phyloP scores from a whole-genome alignment of 92 coral and sea anemone genomes.

The Virgularia gustaviana region DNA sequence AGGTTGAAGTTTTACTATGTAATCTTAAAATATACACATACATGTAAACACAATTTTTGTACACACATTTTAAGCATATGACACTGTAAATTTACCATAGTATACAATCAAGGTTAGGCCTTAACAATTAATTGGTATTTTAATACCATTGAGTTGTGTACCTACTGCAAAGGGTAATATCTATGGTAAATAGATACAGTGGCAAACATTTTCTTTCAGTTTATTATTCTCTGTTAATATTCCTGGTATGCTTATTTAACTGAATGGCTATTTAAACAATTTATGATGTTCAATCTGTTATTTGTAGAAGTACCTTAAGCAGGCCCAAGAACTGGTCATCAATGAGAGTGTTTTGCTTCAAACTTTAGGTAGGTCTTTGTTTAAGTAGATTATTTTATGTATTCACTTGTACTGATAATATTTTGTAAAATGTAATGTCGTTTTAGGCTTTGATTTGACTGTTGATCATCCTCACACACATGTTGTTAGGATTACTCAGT shows the following conservation, averaged over 20 bases:
- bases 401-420: not conserved
- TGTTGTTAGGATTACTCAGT: slow-evolving; percentile 90
- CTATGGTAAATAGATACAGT: not conserved
- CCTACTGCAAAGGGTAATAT: too few relatives aligned
- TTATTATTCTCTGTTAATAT: not conserved
- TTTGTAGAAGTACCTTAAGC: slow-evolving; percentile 81
- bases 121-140: too few relatives aligned
- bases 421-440: not conserved
- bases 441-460: slow-evolving; percentile 88
- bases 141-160: too few relatives aligned
- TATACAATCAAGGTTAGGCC: too few relatives aligned
- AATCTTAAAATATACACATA: too few relatives aligned
- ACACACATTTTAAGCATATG: too few relatives aligned
- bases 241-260: not conserved
- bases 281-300: not conserved
- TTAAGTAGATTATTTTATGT: not conserved
- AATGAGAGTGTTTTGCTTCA: slow-evolving; percentile 95
- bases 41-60: too few relatives aligned
- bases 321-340: slow-evolving; percentile 96
- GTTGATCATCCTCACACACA: slow-evolving; percentile 98
- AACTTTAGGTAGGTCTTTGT: slow-evolving; percentile 65
- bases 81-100: too few relatives aligned
- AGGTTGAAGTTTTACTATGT: too few relatives aligned
- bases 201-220: not conserved
- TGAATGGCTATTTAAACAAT: not conserved